Conservation (phyloP, 2,113 vertebrate genomes). For the Triplophysa siluroides region DNA sequence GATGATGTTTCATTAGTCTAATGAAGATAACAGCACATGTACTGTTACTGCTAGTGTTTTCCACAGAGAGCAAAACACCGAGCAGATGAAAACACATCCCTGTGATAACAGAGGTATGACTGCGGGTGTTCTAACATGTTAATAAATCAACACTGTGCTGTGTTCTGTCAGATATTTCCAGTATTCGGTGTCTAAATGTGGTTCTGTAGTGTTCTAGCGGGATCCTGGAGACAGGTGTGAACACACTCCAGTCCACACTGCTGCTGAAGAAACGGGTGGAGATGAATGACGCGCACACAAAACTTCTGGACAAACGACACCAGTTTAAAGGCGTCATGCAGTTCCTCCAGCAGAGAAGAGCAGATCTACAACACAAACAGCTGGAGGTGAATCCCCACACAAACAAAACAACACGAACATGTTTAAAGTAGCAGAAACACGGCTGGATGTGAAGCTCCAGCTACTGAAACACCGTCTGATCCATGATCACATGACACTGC, state of each 20-base stretch:
- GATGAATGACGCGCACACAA: constrained; percentile 63
- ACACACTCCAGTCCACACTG: constrained; percentile 69
- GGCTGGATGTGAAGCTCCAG: too few species aligned
- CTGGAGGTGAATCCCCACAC: constrained; percentile 60
- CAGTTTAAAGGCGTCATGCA: constrained; percentile 68
- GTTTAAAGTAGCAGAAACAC: too few species aligned
- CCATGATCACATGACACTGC: too few species aligned
- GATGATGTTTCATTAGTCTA: background rate
- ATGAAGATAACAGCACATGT: background rate
- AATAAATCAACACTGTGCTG: too few species aligned
- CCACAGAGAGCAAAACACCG: constrained; percentile 58
- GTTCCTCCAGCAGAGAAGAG: constrained; percentile 54
- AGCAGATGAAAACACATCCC: constrained; percentile 65
- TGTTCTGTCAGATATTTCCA: too few species aligned
- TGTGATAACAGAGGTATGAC: constrained; percentile 68
- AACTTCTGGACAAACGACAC: constrained; percentile 68
- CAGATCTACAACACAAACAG: constrained; percentile 69
- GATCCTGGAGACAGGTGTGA: constrained; percentile 65
- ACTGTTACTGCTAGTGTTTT: constrained; percentile 3
- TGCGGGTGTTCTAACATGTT: background rate
- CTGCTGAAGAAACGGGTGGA: constrained; percentile 74
- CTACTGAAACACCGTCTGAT: too few species aligned
- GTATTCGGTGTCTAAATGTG: background rate
- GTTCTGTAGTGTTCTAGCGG: constrained; percentile 60
- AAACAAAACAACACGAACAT: too few species aligned